Evolutionary conservation across 2,113 vertebrate species (phyloP).

Genomic region (Puma concolor): DNA sequence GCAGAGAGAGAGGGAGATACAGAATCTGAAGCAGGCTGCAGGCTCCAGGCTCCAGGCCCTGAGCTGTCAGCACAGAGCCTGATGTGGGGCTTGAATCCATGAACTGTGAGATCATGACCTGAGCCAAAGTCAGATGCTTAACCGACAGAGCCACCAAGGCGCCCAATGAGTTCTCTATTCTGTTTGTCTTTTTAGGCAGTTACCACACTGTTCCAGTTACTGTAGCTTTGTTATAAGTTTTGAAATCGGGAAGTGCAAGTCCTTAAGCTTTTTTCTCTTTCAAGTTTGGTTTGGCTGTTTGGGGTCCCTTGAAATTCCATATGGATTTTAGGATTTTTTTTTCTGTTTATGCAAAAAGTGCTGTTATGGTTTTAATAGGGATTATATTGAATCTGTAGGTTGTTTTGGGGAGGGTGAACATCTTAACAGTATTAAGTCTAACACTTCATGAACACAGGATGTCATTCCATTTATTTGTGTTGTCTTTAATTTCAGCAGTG

Average conservation of each 20-base stretch:
- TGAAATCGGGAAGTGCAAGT: not conserved
- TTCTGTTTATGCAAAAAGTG: conserved; percentile 27
- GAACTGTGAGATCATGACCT: too few relatives aligned
- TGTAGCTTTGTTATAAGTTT: not conserved
- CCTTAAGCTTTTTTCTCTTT: not conserved
- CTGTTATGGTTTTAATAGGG: not conserved
- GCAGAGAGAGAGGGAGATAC: too few relatives aligned
- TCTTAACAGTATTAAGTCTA: not conserved
- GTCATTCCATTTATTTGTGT: not conserved
- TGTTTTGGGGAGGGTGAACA: not conserved
- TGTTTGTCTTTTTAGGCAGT: not conserved
- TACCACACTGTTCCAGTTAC: not conserved
- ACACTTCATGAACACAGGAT: not conserved
- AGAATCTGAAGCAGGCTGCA: too few relatives aligned
- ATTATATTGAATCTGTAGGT: not conserved
- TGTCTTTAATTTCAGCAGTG: not conserved
- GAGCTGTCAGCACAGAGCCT: too few relatives aligned
- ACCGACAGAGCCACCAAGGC: too few relatives aligned
- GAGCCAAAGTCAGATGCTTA: too few relatives aligned
- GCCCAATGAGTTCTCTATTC: not conserved
- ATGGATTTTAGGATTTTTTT: conserved; percentile 43
- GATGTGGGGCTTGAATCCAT: too few relatives aligned
- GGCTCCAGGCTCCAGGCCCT: too few relatives aligned
- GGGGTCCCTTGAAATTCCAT: not conserved
- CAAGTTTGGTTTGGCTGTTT: not conserved